Conservation (phyloP, 2,888 invertebrate genomes). For the Colletes collaris region DNA sequence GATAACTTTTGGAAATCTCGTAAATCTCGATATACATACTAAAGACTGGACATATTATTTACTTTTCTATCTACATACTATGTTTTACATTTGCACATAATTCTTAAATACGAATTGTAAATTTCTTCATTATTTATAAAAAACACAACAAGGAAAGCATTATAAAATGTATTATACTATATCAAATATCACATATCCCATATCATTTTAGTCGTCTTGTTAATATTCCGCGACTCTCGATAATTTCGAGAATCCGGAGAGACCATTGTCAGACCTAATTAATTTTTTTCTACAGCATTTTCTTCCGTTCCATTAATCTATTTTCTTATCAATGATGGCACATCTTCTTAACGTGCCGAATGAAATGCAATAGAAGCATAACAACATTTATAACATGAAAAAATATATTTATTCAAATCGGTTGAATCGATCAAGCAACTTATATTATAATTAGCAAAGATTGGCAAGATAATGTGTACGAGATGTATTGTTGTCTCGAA, state of each 20-base stretch:
- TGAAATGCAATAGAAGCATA: conserved; percentile 4
- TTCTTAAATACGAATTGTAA: background rate
- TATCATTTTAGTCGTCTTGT: background rate
- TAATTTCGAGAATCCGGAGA: too few relatives aligned
- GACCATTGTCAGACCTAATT: too few relatives aligned
- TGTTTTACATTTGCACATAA: background rate
- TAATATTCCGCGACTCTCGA: background rate
- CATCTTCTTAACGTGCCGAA: background rate
- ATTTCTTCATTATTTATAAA: background rate
- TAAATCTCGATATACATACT: too few relatives aligned
- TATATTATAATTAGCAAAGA: conserved; percentile 9
- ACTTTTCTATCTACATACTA: too few relatives aligned
- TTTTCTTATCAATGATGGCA: background rate
- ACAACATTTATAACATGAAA: conserved; percentile 10
- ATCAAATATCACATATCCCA: background rate
- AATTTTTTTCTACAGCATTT: background rate
- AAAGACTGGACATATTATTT: too few relatives aligned
- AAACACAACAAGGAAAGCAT: background rate
- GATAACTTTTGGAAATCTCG: too few relatives aligned
- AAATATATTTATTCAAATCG: conserved; percentile 21
- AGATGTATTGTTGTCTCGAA: background rate
- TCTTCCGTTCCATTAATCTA: background rate
- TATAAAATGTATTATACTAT: background rate
- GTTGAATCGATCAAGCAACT: conserved; percentile 14
- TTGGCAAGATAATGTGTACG: conserved; percentile 15